Evolutionary conservation across 2,113 vertebrate species (phyloP).

Genomic region (Hyla sarda): DNA sequence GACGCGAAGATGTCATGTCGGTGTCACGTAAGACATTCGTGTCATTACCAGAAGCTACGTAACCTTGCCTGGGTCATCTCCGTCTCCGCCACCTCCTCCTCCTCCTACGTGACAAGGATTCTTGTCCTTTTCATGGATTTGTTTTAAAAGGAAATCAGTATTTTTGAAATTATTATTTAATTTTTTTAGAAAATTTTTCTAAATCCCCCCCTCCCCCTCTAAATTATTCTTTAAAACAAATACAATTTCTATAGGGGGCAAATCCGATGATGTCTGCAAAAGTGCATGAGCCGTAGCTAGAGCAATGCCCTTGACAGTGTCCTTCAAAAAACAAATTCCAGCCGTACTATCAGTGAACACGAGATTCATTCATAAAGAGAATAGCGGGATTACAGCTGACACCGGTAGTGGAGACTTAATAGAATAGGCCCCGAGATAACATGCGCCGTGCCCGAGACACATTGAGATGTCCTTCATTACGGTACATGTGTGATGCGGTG

Average conservation of each 20-base stretch:
- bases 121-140: not conserved
- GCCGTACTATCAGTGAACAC: not conserved
- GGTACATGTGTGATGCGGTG: slow-evolving; percentile 3
- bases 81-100: not conserved
- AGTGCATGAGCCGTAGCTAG: not conserved
- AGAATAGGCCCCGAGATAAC: not conserved
- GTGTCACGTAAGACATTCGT: not conserved
- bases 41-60: slow-evolving; percentile 10
- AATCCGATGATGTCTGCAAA: slow-evolving; percentile 6
- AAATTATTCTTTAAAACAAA: too few species aligned
- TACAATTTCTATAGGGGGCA: not conserved
- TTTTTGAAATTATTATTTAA: not conserved
- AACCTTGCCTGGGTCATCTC: slow-evolving; percentile 35
- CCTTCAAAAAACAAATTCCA: slow-evolving; percentile 44
- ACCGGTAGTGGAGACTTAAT: not conserved
- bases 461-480: not conserved
- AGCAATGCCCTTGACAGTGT: slow-evolving; percentile 47
- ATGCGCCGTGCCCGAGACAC: not conserved
- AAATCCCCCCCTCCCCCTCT: too few species aligned
- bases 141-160: not conserved
- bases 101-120: slow-evolving; percentile 1
- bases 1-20: slow-evolving; percentile 5
- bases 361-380: slow-evolving; percentile 50
- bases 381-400: not conserved
- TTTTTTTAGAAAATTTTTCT: too few species aligned